Evolutionary conservation across 1,140 invertebrate genomes (phyloP).

Genomic region (Forficula auricularia): DNA sequence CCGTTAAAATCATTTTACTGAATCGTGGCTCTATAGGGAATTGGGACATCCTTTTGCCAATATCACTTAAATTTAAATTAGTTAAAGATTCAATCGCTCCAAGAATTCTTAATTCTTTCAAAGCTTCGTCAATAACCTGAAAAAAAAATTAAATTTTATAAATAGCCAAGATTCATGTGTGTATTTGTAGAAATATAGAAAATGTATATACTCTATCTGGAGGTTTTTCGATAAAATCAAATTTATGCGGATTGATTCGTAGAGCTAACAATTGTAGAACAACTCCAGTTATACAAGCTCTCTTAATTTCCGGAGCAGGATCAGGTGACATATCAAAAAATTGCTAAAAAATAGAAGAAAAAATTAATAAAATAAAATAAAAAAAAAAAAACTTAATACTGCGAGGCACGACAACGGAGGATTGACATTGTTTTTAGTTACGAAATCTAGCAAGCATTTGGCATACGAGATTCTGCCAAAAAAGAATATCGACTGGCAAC

Average conservation of each 20-base stretch:
- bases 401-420: too few species aligned
- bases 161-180: too few species aligned
- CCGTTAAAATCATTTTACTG: conserved; percentile 63
- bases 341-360: conserved; percentile 25
- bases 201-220: conserved; percentile 30
- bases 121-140: conserved; percentile 39
- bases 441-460: too few species aligned
- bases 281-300: conserved; percentile 51
- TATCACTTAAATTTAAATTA: conserved; percentile 46
- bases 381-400: too few species aligned
- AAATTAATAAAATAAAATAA: not conserved
- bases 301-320: conserved; percentile 71
- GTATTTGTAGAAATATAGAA: conserved; percentile 1
- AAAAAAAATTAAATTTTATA: conserved; percentile 8
- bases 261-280: conserved; percentile 69
- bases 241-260: conserved; percentile 60
- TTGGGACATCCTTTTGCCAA: conserved; percentile 70
- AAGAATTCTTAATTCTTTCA: conserved; percentile 51
- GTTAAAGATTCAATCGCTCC: conserved; percentile 45
- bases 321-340: conserved; percentile 52
- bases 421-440: too few species aligned
- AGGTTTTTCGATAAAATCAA: conserved; percentile 85
- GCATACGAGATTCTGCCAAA: too few species aligned
- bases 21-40: conserved; percentile 87
- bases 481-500: too few species aligned